Evolutionary conservation across 2,888 invertebrate genomes (phyloP).

Genomic region (Lochmaea crataegi): DNA sequence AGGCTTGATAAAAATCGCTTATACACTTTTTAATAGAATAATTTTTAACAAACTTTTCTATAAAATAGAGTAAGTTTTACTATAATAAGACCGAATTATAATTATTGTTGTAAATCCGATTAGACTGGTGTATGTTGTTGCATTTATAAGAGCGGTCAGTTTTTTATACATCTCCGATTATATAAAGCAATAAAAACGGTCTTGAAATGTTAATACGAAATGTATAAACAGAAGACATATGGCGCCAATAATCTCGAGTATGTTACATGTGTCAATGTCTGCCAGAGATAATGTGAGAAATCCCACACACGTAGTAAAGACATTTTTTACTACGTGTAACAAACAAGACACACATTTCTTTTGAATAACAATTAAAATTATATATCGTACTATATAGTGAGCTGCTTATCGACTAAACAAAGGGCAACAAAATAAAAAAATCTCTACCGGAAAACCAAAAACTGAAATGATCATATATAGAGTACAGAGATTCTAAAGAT

Average conservation of each 20-base stretch:
- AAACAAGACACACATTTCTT: not conserved
- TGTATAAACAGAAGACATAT: conserved; percentile 15
- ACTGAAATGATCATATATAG: too few relatives aligned
- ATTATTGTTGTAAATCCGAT: not conserved
- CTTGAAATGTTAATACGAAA: conserved; percentile 8
- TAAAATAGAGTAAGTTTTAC: too few relatives aligned
- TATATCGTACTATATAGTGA: too few relatives aligned
- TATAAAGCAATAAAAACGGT: not conserved
- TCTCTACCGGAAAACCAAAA: too few relatives aligned
- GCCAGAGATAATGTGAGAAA: not conserved
- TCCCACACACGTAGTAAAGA: not conserved
- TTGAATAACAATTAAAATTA: not conserved
- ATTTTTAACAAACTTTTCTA: too few relatives aligned
- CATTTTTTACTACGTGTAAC: not conserved
- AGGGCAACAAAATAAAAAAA: too few relatives aligned
- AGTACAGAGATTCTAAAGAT: too few relatives aligned
- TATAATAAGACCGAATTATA: not conserved
- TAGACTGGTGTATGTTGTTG: conserved; percentile 6
- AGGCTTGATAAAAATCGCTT: too few relatives aligned
- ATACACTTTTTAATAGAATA: too few relatives aligned
- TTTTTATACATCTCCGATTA: conserved; percentile 6
- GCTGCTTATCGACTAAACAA: too few relatives aligned
- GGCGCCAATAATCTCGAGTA: conserved; percentile 1
- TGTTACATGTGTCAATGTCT: conserved; percentile 3
- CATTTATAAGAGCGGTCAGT: conserved; percentile 2